A percentile compares a stretch with the other conserved stretches of the same genome.
phyloP scores from a whole-genome alignment of 2,888 invertebrate genomes.

The Drosophila percnosoma region DNA sequence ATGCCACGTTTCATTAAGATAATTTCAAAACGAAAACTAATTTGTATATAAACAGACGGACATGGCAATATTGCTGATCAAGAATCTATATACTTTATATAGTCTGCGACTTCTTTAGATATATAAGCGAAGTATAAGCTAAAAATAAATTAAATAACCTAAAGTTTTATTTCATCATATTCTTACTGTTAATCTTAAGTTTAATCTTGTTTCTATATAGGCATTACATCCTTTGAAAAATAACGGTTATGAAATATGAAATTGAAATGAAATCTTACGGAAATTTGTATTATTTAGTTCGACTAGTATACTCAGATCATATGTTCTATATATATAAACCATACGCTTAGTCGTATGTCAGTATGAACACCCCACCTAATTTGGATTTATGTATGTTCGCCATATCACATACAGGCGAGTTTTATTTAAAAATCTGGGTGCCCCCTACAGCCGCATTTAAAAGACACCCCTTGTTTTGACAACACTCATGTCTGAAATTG shows the following conservation, averaged over 20 bases:
- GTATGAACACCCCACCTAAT: slow-evolving; percentile 5
- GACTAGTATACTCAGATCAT: background rate
- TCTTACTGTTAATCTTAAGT: background rate
- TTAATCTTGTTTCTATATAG: background rate
- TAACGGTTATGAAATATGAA: background rate
- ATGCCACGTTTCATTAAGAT: background rate
- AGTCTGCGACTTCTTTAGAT: background rate
- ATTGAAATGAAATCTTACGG: background rate
- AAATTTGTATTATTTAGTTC: background rate
- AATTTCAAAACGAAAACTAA: background rate
- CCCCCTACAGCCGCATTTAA: slow-evolving; percentile 3
- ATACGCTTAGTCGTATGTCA: background rate
- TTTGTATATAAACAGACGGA: background rate
- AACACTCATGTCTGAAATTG: slow-evolving; percentile 27
- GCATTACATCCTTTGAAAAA: background rate
- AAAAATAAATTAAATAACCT: background rate
- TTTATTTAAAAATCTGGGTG: slow-evolving; percentile 4
- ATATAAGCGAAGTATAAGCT: background rate
- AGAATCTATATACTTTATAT: background rate
- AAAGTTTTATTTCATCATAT: too few relatives aligned
- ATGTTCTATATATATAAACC: background rate
- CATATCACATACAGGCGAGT: slow-evolving; percentile 5
- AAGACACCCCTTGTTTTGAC: slow-evolving; percentile 3
- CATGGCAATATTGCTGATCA: background rate
- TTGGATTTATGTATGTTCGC: slow-evolving; percentile 12